Evolutionary conservation across 2,797 vertebrate genomes (phyloP).

Genomic region (Sebastes nivosus): DNA sequence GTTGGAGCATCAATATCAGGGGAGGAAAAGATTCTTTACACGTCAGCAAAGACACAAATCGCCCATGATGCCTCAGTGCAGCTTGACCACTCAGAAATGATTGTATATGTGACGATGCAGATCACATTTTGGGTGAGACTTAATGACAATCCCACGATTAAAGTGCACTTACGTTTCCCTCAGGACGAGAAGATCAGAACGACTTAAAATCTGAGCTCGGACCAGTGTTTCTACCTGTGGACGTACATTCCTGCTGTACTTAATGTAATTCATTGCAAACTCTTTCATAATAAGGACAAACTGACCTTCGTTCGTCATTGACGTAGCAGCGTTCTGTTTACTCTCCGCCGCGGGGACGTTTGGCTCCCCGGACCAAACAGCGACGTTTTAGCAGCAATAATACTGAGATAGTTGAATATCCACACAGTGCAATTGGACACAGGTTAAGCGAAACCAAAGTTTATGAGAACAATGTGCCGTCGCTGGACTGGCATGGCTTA

Average conservation of each 20-base stretch:
- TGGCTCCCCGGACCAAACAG: constrained; percentile 58
- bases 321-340: constrained; percentile 22
- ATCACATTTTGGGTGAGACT: constrained; percentile 29
- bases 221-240: constrained; percentile 77
- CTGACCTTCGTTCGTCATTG: constrained; percentile 26
- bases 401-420: constrained; percentile 51
- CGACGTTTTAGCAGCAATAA: constrained; percentile 38
- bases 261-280: constrained; percentile 37
- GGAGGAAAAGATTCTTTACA: background rate
- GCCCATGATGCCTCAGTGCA: constrained; percentile 39
- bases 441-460: constrained; percentile 72
- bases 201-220: constrained; percentile 38
- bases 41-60: constrained; percentile 16
- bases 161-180: constrained; percentile 62
- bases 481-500: constrained; percentile 69
- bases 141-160: constrained; percentile 16
- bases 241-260: constrained; percentile 78
- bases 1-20: constrained; percentile 20
- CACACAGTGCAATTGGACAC: constrained; percentile 68
- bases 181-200: constrained; percentile 19
- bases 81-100: constrained; percentile 44
- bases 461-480: constrained; percentile 75
- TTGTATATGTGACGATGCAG: constrained; percentile 35
- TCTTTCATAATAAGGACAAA: constrained; percentile 36
- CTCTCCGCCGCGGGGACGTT: constrained; percentile 20